Percentiles rank a stretch among this genome's conserved stretches.
These are phyloP conservation scores for Hydrotaea diabolus DNA, from an alignment of 2,888 invertebrate species.

Conservation along the genomic window DNA sequence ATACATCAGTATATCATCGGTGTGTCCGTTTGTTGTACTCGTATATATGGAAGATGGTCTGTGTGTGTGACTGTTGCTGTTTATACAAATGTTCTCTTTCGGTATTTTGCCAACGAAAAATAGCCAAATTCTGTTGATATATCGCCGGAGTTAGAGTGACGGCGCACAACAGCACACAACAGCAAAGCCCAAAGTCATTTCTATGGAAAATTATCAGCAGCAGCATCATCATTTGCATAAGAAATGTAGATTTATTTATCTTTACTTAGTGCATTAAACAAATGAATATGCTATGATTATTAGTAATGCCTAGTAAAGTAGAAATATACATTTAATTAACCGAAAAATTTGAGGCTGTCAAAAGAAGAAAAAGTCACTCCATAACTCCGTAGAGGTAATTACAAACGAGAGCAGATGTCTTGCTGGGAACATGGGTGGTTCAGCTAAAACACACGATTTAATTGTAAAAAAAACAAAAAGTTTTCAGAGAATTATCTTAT, in stretches of 20 bases:
- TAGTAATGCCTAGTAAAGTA: neutral
- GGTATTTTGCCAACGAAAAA: neutral
- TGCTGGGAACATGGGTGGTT: too few species aligned
- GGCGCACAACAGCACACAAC: too few species aligned
- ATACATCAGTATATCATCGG: neutral
- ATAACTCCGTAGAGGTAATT: too few species aligned
- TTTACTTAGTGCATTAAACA: neutral
- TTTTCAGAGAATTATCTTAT: too few species aligned
- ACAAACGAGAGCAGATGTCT: too few species aligned
- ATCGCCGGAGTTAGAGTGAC: neutral
- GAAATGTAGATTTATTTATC: slow-evolving; percentile 3
- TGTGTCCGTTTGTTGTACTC: neutral
- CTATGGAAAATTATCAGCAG: neutral
- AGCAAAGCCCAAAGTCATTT: neutral
- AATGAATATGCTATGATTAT: neutral
- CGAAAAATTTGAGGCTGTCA: too few species aligned
- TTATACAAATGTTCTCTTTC: neutral
- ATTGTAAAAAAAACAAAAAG: too few species aligned
- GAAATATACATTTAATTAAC: neutral
- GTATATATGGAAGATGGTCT: too few species aligned
- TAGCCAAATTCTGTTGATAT: neutral
- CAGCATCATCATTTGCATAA: slow-evolving; percentile 1
- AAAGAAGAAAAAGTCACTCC: too few species aligned
- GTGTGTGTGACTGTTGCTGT: neutral
- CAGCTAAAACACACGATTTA: too few species aligned